Base-by-base conservation (phyloP, 2,888 invertebrate genomes). In the Lysandra bellargus region DNA sequence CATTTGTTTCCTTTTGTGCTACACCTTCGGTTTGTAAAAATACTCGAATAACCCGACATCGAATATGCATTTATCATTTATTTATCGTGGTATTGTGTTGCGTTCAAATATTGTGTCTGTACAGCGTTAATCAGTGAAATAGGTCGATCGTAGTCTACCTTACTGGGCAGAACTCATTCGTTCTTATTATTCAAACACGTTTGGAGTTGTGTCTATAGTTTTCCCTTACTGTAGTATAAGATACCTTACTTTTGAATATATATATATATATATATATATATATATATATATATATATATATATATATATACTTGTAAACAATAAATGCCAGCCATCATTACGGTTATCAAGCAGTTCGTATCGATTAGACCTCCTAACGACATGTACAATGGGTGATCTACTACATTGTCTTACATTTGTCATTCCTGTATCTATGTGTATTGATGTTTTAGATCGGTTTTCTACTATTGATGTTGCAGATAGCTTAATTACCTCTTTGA, bases 1-100 rank as follows among this genome's bases (percentile, higher is more conserved):
- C 89, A 88, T 89, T 89, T 91, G 88, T 92, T 90, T 90, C 87
- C 87, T 86, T 88, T 87, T 88, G 87, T 89, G 87, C 87, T 57
- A 86, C 86, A 87, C 89, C 87, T 88, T 85, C 88, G 87, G 88
- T 89, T 88, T 88, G 87, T 89, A 89, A 87, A 87, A 88, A 88
- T 84, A 88, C 88, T 89, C 87, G 85, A 91, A 90, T 90, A 90
- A 88, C 89, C 88, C 87, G 87, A 87, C 87, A 87, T 87, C 87
- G 84, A 83, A 83, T 83, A 83, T 69, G 83, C 83, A 84, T 87
- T 86, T 86, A 86, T 87, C 87, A 86, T 88, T 84, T 85, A 86
- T 86, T 85, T 85, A 81, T 83, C 84, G 82, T 84, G 84, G 84
- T 83, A 84, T 86, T 86, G 85, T 86, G 83, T 84, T 90, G 86